Percentiles rank a stretch among this genome's conserved stretches.
Evolutionary conservation across 2,888 invertebrate species (phyloP).

Genomic region (Allophyes oxyacanthae): DNA sequence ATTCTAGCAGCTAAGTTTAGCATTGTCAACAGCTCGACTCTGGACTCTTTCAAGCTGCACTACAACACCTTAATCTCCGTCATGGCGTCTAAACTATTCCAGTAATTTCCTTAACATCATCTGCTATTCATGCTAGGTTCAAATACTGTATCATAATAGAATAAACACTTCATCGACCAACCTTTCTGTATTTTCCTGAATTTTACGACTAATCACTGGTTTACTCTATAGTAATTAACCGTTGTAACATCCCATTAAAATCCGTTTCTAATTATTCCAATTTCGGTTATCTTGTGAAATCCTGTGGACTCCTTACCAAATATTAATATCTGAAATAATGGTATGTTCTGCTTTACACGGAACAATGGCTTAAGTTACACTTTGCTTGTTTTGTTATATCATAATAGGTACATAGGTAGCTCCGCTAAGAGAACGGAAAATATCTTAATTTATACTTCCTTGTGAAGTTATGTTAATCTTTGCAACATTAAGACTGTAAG

Average conservation of each 20-base stretch:
- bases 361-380: constrained; percentile 63
- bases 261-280: constrained; percentile 34
- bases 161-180: too few relatives aligned
- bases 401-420: constrained; percentile 30
- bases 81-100: too few relatives aligned
- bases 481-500: too few relatives aligned
- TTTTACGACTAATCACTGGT: background rate
- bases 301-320: constrained; percentile 36
- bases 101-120: too few relatives aligned
- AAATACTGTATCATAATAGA: too few relatives aligned
- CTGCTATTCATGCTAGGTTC: too few relatives aligned
- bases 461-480: constrained; percentile 42
- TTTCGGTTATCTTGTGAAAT: constrained; percentile 44
- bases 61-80: too few relatives aligned
- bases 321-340: constrained; percentile 31
- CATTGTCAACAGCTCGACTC: too few relatives aligned
- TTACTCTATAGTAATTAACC: background rate
- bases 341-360: constrained; percentile 69
- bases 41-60: too few relatives aligned
- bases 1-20: too few relatives aligned
- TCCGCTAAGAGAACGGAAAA: constrained; percentile 40
- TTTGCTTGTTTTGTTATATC: constrained; percentile 62
- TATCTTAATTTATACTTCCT: constrained; percentile 50
- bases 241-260: constrained; percentile 22
- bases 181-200: too few relatives aligned